Base-by-base conservation (phyloP, 35 echinoderm and acorn worm species). In the Ophiothrix spiculata region DNA sequence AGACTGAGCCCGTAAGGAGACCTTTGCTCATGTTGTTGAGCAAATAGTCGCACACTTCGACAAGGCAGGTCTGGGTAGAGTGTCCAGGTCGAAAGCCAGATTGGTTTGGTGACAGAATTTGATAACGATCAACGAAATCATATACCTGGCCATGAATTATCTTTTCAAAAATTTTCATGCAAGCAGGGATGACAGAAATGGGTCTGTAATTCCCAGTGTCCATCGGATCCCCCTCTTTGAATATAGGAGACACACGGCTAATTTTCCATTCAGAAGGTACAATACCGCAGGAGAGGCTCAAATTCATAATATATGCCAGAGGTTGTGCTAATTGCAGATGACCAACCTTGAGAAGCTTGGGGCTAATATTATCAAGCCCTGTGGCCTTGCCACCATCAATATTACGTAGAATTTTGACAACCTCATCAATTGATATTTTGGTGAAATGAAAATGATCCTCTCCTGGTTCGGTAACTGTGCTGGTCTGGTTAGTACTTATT, bases 11-110 rank as follows among this genome's bases (percentile, higher is more conserved):
- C 32, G 76, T 39, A 34, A 37, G 33, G 34, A 11, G 36, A 17
- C 76, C 76, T 0, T 56, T 33, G 75, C 64, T 77, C 64, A 86
- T 86, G 40, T 77, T 86, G 17, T 40, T 38, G 28, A 76, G 25
- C 1, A 86, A 39, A 40, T 75, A 76, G 77, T 76, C 75, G 39
- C 54, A 86, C 31, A 86, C 84, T 17, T 76, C 73, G 40, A 86
- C 54, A 36, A 86, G 84, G 29, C 64, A 76, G 21, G 84, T 86
- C 35, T 86, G 69, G 1, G 69, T 86, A 37, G 84, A 86, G 39
- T 86, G 84, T 39, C 31, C 40, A 25, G 64, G 83, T 76, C 84
- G 36, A 46, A 77, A 86, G 37, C 84, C 84, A 38, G 84, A 86
- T 63, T 86, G 83, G 36, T 85, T 40, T 1, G 56, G 36, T 31